Evolutionary conservation across 2,113 vertebrate genomes (phyloP).

Genomic region (Opisthocomus hoazin): DNA sequence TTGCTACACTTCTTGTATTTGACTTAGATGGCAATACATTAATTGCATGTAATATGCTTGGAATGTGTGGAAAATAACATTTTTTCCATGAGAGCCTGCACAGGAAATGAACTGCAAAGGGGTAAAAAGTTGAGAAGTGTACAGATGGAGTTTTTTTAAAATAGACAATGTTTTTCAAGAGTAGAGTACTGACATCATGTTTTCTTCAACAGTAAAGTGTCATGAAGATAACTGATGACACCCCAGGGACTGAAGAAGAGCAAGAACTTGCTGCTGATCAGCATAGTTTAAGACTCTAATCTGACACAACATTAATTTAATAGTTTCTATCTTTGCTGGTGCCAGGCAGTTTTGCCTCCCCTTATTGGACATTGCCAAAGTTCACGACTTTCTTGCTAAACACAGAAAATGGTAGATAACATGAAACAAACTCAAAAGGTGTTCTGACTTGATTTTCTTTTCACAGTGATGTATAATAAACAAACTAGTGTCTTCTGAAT

Average conservation of each 20-base stretch:
- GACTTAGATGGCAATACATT: constrained; percentile 3
- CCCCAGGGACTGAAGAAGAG: background rate
- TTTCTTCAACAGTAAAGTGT: background rate
- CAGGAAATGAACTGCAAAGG: constrained; percentile 34
- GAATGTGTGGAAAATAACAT: constrained; percentile 47
- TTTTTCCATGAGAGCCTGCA: constrained; percentile 55
- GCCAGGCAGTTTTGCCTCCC: background rate
- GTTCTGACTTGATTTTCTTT: background rate
- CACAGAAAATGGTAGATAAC: background rate
- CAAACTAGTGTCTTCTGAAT: background rate
- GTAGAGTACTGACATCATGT: background rate
- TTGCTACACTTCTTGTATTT: background rate
- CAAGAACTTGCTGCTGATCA: background rate
- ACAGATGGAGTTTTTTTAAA: constrained; percentile 1
- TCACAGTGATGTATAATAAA: background rate
- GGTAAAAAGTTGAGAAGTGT: constrained; percentile 23
- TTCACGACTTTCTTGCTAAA: background rate
- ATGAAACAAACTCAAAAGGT: accelerated
- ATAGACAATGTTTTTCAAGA: background rate
- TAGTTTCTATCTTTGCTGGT: background rate
- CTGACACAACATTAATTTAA: background rate
- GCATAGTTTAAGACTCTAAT: background rate
- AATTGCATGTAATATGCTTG: constrained; percentile 5
- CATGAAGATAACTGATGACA: background rate
- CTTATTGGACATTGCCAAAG: background rate